Evolutionary conservation across 2,888 invertebrate genomes (phyloP).

Genomic region (Nemotelus pantherinus): DNA sequence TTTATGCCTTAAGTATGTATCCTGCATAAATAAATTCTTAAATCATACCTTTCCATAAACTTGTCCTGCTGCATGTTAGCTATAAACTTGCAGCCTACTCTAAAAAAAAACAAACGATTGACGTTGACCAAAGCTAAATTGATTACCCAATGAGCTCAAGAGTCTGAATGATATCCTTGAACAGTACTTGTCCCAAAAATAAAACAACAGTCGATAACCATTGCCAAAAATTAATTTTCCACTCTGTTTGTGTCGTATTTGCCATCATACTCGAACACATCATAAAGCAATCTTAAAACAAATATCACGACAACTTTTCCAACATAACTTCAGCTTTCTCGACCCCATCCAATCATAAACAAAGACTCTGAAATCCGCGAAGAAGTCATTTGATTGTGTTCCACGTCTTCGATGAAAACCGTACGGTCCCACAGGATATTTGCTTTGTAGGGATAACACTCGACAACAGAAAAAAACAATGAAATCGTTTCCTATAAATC

Average conservation of each 20-base stretch:
- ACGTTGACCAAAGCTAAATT: too few species aligned
- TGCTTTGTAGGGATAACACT: neutral
- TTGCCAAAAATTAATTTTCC: constrained; percentile 2
- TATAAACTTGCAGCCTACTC: too few species aligned
- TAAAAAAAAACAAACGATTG: too few species aligned
- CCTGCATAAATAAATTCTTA: too few species aligned
- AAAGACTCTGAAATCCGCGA: constrained; percentile 1
- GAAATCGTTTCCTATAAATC: constrained; percentile 5
- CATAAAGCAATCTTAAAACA: too few species aligned
- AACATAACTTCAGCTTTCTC: neutral
- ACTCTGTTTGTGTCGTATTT: neutral
- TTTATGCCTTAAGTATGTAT: too few species aligned
- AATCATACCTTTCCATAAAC: too few species aligned
- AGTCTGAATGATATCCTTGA: too few species aligned
- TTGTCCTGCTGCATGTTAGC: too few species aligned
- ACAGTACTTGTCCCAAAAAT: too few species aligned
- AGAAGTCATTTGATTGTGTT: neutral
- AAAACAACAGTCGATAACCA: neutral
- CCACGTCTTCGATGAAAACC: neutral
- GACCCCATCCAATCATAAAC: neutral
- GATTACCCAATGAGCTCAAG: too few species aligned
- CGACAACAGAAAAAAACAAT: neutral
- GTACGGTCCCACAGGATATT: neutral
- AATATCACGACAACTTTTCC: too few species aligned
- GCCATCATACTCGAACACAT: neutral